Base-by-base conservation (phyloP, 2,888 invertebrate genomes). In the Drosophila paucipuncta region DNA sequence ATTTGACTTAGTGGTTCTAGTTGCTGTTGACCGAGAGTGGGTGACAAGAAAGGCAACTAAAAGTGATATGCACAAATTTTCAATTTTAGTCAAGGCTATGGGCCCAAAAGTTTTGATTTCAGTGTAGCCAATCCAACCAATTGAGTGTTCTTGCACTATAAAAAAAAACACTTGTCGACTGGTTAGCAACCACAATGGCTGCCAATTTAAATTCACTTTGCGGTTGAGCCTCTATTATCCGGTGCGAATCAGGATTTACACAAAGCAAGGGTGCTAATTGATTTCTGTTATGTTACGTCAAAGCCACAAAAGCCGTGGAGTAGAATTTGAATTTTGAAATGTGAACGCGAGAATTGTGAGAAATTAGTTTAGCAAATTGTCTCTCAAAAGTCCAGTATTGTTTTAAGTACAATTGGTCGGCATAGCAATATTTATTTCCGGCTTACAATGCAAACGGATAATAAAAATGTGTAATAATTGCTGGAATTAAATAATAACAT, bases 1-100 rank as follows among this genome's bases (percentile, higher is more conserved):
- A 65, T 69, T 60, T 54, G 65, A 60, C 63, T 66, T 65, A 60
- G 71, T 82, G 4, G 47, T 7, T 85, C 62, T 37, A 30, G 25
- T 25, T 37, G 55, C 22, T 33, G 13, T 22, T 22, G 22, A 22
- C 16, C 16, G 22, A 22, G 33, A 31, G 10, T 25, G 30, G 30
- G 13, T 35, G 35, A 10, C 28, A n/a, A 37, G n/a, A 61, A 28
- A 30, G 25, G 10, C 43, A 64, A 22, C 60, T 25, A 62, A 50
- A 31, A 52, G 55, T 49, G 39, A 37, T 73, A 57, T 67, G 25
- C 39, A 63, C 16, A 66, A 67, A 52, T 65, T 60, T 64, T 59
- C 41, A 68, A 37, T 54, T 43, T 5, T 30, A 37, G 33, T 25
- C 55, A 55, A 60, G 39, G 50, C 39, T 33, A 28, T 25, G 53